Percentiles rank a stretch among this genome's conserved stretches.
These are phyloP conservation scores for Cheilosia vulpina DNA, from an alignment of 2,888 invertebrate species.

Conservation along the genomic window DNA sequence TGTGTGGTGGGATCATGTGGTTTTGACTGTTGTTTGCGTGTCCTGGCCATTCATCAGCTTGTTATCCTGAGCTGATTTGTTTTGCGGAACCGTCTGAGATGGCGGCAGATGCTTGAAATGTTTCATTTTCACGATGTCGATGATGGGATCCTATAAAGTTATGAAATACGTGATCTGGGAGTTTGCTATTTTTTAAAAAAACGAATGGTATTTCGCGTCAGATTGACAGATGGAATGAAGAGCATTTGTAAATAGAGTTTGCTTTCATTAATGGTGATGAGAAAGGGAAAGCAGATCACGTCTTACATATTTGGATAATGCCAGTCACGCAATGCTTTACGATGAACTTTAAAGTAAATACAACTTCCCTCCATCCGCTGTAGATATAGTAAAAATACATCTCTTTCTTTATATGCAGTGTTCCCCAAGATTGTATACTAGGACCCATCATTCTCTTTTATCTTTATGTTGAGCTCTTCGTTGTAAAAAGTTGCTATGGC, in stretches of 20 bases:
- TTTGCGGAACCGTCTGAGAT: slow-evolving; percentile 24
- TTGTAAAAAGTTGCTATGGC: too few relatives aligned
- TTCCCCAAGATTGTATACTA: too few relatives aligned
- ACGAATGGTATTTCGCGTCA: neutral
- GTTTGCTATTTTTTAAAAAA: slow-evolving; percentile 22
- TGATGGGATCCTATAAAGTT: slow-evolving; percentile 59
- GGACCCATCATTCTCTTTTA: too few relatives aligned
- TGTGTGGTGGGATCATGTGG: slow-evolving; percentile 67
- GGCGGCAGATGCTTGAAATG: slow-evolving; percentile 69
- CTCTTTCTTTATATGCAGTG: too few relatives aligned
- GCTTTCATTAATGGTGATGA: neutral
- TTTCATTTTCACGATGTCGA: slow-evolving; percentile 55
- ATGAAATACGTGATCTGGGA: slow-evolving; percentile 66
- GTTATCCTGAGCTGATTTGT: slow-evolving; percentile 69
- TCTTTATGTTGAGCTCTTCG: too few relatives aligned
- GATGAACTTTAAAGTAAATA: too few relatives aligned
- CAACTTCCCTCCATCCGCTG: too few relatives aligned
- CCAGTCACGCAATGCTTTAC: too few relatives aligned
- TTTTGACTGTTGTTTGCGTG: slow-evolving; percentile 67
- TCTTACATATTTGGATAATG: too few relatives aligned
- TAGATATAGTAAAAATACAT: too few relatives aligned
- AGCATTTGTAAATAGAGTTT: neutral
- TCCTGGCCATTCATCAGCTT: slow-evolving; percentile 65
- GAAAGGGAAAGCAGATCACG: too few relatives aligned
- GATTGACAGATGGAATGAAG: slow-evolving; percentile 4